phyloP scores from a whole-genome alignment of 1,140 invertebrate species.

The Atta colombica region DNA sequence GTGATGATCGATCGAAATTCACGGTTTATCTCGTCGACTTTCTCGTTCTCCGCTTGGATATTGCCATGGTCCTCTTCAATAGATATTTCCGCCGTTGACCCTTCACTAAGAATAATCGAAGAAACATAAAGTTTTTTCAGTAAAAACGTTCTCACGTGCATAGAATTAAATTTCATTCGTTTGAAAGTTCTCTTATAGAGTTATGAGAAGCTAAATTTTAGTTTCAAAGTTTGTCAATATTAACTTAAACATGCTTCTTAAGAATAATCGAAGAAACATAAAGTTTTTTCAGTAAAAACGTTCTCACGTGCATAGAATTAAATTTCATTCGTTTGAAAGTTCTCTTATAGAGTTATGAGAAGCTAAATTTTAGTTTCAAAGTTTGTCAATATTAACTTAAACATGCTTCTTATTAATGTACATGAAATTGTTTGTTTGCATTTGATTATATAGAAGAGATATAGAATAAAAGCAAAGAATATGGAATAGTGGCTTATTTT shows the following conservation, averaged over 20 bases:
- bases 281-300: not conserved
- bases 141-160: not conserved
- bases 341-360: not conserved
- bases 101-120: slow-evolving; percentile 77
- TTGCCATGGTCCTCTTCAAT: slow-evolving; percentile 79
- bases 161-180: not conserved
- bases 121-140: not conserved
- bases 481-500: not conserved
- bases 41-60: slow-evolving; percentile 65
- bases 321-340: not conserved
- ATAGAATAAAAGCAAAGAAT: not conserved
- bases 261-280: not conserved
- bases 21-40: slow-evolving; percentile 77
- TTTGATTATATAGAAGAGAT: not conserved
- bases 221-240: not conserved
- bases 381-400: not conserved
- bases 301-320: not conserved
- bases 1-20: slow-evolving; percentile 65
- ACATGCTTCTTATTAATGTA: not conserved
- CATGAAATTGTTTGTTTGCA: not conserved
- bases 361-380: not conserved
- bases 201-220: not conserved
- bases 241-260: slow-evolving; percentile 59
- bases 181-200: not conserved
- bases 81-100: slow-evolving; percentile 80